Evolutionary conservation across 2,113 vertebrate species (phyloP).

Genomic region (Apistogramma diplotaenia): DNA sequence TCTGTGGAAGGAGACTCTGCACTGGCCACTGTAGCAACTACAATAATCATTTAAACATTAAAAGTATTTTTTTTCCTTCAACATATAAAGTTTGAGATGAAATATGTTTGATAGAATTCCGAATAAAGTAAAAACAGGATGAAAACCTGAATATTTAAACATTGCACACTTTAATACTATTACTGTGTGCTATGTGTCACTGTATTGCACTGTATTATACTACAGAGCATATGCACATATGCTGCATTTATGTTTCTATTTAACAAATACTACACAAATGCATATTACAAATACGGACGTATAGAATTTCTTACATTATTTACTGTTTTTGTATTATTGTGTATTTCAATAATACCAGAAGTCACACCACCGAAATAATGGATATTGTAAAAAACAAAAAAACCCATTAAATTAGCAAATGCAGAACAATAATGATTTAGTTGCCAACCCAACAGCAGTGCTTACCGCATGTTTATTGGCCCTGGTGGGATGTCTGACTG

Average conservation of each 20-base stretch:
- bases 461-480: not conserved
- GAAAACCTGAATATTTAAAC: not conserved
- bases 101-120: not conserved
- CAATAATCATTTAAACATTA: not conserved
- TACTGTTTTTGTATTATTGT: not conserved
- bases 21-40: not conserved
- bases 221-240: not conserved
- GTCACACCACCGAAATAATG: not conserved
- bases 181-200: fast-evolving
- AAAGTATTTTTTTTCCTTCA: not conserved
- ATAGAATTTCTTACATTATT: too few relatives aligned
- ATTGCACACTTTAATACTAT: not conserved
- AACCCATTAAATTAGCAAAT: not conserved
- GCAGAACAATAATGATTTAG: not conserved
- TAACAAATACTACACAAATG: not conserved
- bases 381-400: not conserved
- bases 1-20: not conserved
- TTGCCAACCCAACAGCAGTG: not conserved
- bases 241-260: not conserved
- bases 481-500: not conserved
- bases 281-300: not conserved
- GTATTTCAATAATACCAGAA: not conserved
- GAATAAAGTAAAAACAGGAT: not conserved
- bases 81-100: not conserved
- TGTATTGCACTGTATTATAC: not conserved